A percentile compares a stretch with the other conserved stretches of the same genome.
Conservation (phyloP, 2,888 invertebrate species). For the Marronus borbonicus region DNA sequence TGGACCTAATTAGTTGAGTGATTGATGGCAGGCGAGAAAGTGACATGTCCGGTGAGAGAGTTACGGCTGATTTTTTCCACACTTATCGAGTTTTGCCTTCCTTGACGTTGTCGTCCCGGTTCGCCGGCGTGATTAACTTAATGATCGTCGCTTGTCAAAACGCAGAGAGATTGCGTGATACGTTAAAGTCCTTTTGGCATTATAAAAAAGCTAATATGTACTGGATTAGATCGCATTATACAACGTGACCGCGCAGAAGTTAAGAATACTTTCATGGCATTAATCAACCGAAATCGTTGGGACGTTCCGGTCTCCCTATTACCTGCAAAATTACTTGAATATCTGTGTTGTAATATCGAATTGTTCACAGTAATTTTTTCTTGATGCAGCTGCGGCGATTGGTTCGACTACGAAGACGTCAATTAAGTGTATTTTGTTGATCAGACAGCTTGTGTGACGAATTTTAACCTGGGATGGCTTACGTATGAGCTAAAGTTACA, state of each 20-base stretch:
- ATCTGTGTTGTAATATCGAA: too few species aligned
- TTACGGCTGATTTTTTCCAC: conserved; percentile 24
- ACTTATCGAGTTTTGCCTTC: conserved; percentile 8
- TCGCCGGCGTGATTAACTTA: conserved; percentile 5
- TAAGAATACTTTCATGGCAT: too few species aligned
- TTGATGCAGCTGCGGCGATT: too few species aligned
- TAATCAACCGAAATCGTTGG: too few species aligned
- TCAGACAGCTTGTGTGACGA: too few species aligned
- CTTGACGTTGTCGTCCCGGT: conserved; percentile 4
- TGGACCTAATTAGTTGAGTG: conserved; percentile 26
- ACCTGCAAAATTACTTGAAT: too few species aligned
- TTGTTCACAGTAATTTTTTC: too few species aligned
- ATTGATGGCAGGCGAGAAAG: conserved; percentile 22
- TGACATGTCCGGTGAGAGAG: conserved; percentile 28
- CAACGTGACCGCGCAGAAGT: neutral
- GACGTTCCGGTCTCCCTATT: too few species aligned
- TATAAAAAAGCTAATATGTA: neutral
- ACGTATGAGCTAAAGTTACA: too few species aligned
- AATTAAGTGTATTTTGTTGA: too few species aligned
- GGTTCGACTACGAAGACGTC: too few species aligned
- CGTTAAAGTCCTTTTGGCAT: neutral
- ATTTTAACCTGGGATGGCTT: too few species aligned
- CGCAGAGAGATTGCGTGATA: neutral
- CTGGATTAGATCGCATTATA: neutral
- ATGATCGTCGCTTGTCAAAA: conserved; percentile 11